Conservation (phyloP, 2,113 vertebrate species). For the Chloebia gouldiae region DNA sequence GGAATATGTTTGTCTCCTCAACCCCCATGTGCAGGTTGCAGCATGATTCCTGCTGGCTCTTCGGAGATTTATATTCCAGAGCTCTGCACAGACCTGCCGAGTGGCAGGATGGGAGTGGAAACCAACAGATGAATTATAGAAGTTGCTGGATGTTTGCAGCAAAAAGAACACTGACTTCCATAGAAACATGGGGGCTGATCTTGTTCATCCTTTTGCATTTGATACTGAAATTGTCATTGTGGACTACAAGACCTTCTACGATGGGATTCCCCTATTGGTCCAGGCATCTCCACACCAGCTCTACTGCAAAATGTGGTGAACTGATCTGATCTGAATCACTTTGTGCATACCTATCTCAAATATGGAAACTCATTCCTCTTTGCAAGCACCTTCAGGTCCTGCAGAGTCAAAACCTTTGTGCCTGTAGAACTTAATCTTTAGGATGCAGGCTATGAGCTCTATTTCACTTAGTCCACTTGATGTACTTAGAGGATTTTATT, state of each 20-base stretch:
- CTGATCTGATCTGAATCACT: background rate
- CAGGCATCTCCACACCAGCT: background rate
- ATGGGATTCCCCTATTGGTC: accelerated
- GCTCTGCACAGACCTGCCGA: background rate
- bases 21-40: background rate
- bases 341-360: background rate
- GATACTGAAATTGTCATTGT: background rate
- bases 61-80: background rate
- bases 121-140: background rate
- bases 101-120: background rate
- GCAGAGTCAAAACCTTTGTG: background rate
- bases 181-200: background rate
- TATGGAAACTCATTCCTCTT: background rate
- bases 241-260: background rate
- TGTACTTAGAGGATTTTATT: background rate
- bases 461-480: background rate
- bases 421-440: background rate
- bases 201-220: background rate
- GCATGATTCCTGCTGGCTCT: background rate
- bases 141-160: background rate
- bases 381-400: background rate
- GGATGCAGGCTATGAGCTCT: background rate
- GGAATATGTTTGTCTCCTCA: background rate
- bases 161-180: background rate
- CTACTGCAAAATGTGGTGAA: background rate